Percentiles rank a stretch among this genome's conserved stretches.
Evolutionary conservation across 2,113 vertebrate genomes (phyloP).

Genomic region (Malaclemys terrapin): DNA sequence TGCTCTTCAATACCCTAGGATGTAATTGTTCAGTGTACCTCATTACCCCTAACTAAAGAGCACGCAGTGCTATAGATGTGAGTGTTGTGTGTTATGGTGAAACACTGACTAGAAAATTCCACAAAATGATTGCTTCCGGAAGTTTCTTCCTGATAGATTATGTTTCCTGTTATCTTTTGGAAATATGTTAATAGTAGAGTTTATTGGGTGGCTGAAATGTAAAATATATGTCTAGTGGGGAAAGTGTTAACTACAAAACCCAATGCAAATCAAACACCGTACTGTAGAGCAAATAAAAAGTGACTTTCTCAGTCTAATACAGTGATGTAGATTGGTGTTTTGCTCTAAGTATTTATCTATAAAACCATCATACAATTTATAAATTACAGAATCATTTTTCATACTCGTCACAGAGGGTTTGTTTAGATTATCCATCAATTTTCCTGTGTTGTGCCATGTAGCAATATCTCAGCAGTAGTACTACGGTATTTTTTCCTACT

Average conservation of each 20-base stretch:
- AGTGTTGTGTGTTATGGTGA: accelerated
- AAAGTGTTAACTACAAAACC: neutral
- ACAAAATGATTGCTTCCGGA: neutral
- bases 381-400: neutral
- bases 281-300: neutral
- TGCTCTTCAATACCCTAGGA: neutral
- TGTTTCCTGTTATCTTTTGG: neutral
- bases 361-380: neutral
- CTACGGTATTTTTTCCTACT: neutral
- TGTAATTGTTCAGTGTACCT: neutral
- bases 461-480: neutral
- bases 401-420: neutral
- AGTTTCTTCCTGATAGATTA: neutral
- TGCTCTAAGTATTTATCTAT: neutral
- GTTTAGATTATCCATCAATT: neutral
- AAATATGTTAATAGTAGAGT: neutral
- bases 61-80: neutral
- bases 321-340: neutral
- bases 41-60: neutral
- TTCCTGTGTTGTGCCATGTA: neutral
- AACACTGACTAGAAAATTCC: neutral
- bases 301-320: neutral
- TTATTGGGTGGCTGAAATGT: neutral
- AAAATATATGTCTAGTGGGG: accelerated
- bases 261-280: neutral